phyloP scores from a whole-genome alignment of 2,113 vertebrate species.

The Cynoglossus semilaevis region DNA sequence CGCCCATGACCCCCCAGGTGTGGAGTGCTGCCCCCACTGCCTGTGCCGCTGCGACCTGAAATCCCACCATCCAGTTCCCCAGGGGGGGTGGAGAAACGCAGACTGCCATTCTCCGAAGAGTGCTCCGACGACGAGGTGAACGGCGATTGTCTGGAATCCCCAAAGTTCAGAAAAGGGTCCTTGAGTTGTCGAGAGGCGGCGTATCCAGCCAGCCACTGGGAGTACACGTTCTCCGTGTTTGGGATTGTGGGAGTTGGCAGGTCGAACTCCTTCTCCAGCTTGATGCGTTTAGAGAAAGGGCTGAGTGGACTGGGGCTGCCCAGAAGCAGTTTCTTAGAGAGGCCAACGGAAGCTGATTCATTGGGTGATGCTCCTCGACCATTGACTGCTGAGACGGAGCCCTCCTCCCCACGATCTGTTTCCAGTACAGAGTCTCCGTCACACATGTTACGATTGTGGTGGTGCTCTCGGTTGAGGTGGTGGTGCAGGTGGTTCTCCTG shows the following conservation, averaged over 20 bases:
- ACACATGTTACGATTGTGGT: constrained; percentile 83
- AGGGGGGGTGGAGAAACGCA: constrained; percentile 98
- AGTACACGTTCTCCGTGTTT: constrained; percentile 98
- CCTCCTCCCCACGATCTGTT: constrained; percentile 90
- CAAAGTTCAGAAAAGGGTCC: constrained; percentile 98
- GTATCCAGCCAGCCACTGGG: constrained; percentile 98
- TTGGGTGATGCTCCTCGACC: constrained; percentile 94
- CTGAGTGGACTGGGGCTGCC: constrained; percentile 96
- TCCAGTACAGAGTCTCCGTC: constrained; percentile 91
- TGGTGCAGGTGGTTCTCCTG: constrained; percentile 89
- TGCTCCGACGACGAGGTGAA: constrained; percentile 98
- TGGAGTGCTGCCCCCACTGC: constrained; percentile 97
- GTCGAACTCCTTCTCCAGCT: constrained; percentile 98
- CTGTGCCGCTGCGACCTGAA: constrained; percentile 96
- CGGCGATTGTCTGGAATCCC: constrained; percentile 99
- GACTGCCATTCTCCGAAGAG: constrained; percentile 98
- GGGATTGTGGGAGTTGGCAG: constrained; percentile 94
- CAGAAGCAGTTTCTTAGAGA: constrained; percentile 97
- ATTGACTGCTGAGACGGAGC: constrained; percentile 83
- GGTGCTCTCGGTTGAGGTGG: constrained; percentile 66
- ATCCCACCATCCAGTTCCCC: constrained; percentile 96
- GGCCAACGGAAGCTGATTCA: constrained; percentile 91
- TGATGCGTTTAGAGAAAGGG: constrained; percentile 98
- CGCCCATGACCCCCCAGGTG: constrained; percentile 94
- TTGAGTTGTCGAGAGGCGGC: constrained; percentile 98